Conservation (phyloP, 1,140 invertebrate species). For the Pseudomyrmex dendroicus region DNA sequence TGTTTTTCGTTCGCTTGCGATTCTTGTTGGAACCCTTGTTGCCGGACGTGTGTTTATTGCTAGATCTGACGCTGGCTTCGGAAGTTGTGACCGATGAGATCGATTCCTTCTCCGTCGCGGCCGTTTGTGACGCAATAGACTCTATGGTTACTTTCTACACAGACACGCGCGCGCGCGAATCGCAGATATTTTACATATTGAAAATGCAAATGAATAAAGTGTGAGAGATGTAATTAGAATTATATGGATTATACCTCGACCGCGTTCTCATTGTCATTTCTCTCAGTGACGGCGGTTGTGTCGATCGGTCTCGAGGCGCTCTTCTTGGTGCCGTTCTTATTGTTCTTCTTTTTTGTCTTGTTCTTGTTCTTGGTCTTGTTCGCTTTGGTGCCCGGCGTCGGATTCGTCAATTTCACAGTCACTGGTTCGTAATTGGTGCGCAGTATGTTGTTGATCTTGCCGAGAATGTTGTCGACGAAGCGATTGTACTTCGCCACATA, state of each 20-base stretch:
- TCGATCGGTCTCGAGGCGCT: conserved; percentile 25
- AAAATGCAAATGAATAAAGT: background rate
- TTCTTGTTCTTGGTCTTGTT: conserved; percentile 67
- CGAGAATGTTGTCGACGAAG: conserved; percentile 92
- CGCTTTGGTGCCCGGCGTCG: conserved; percentile 80
- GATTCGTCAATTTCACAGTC: conserved; percentile 90
- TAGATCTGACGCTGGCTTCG: conserved; percentile 22
- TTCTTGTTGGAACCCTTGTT: conserved; percentile 83
- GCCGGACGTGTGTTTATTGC: conserved; percentile 15
- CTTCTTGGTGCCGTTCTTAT: conserved; percentile 65
- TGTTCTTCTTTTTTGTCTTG: conserved; percentile 65
- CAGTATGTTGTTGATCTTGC: conserved; percentile 91
- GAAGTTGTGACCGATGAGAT: background rate
- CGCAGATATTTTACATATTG: background rate
- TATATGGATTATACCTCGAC: conserved; percentile 2
- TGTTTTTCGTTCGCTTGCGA: conserved; percentile 82
- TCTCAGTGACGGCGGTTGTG: conserved; percentile 26
- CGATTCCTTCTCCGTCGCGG: conserved; percentile 24
- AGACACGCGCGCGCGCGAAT: background rate
- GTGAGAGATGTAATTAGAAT: background rate
- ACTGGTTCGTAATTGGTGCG: conserved; percentile 92
- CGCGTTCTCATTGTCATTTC: conserved; percentile 27
- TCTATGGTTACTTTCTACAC: conserved; percentile 43
- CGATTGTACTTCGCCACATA: conserved; percentile 93
- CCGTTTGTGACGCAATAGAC: background rate